Conservation (phyloP, 2,888 invertebrate genomes). For the Sarcophaga rosellei region DNA sequence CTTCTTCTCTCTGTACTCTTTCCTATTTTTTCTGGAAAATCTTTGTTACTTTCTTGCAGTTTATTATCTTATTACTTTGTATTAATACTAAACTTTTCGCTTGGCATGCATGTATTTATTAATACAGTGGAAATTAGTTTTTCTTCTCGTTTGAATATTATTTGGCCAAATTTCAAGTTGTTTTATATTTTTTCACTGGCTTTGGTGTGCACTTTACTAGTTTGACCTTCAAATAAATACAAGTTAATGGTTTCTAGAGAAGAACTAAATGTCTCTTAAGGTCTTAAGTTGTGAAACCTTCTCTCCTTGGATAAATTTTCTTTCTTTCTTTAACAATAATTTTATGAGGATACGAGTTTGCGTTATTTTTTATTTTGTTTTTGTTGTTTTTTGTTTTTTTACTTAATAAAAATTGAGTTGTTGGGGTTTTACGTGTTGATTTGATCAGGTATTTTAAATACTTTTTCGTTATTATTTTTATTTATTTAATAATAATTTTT, state of each 20-base stretch:
- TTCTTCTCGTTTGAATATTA: constrained; percentile 11
- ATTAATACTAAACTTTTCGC: constrained; percentile 55
- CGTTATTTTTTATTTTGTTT: constrained; percentile 38
- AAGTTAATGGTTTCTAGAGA: constrained; percentile 26
- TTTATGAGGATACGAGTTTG: constrained; percentile 46
- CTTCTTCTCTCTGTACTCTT: constrained; percentile 17
- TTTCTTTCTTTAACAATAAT: constrained; percentile 30
- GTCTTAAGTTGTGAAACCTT: constrained; percentile 42
- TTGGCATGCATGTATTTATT: not conserved
- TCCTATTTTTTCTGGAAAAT: not conserved
- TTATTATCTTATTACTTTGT: constrained; percentile 61
- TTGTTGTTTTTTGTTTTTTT: constrained; percentile 22
- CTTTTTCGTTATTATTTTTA: constrained; percentile 24
- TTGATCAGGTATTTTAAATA: constrained; percentile 61
- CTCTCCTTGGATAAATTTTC: constrained; percentile 30
- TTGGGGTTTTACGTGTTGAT: constrained; percentile 45
- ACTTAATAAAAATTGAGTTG: constrained; percentile 58
- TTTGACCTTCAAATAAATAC: constrained; percentile 49
- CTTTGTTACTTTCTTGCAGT: constrained; percentile 46
- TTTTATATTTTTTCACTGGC: not conserved
- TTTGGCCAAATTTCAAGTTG: constrained; percentile 48
- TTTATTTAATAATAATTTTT: constrained; percentile 30
- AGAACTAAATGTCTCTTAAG: constrained; percentile 8
- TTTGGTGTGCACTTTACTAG: constrained; percentile 21
- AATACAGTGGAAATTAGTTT: not conserved